phyloP scores from a whole-genome alignment of 2,888 invertebrate genomes.

The Acanthosepion lycidas region DNA sequence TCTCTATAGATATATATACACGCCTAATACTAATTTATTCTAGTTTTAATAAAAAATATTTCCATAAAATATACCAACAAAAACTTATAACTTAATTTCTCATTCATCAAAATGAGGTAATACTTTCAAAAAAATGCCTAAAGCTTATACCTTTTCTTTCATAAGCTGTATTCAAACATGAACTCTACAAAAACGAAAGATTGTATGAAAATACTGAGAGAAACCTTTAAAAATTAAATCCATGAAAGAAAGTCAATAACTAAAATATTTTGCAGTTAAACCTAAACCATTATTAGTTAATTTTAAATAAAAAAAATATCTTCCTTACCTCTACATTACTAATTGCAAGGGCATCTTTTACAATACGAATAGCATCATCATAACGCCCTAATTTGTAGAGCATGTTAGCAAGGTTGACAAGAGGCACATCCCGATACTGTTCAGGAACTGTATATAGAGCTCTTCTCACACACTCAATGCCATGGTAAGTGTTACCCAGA shows the following conservation, averaged over 20 bases:
- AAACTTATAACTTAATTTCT: no score
- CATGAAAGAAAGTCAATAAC: background rate
- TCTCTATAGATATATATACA: no score
- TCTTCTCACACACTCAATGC: slow-evolving; percentile 82
- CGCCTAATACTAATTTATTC: no score
- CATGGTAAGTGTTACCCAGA: slow-evolving; percentile 81
- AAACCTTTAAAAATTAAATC: no score
- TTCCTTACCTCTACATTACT: slow-evolving; percentile 80
- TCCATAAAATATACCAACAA: no score
- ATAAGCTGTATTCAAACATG: no score
- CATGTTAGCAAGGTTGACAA: slow-evolving; percentile 83
- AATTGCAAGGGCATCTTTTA: slow-evolving; percentile 80
- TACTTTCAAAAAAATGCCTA: no score
- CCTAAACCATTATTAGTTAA: background rate
- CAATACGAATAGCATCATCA: slow-evolving; percentile 80
- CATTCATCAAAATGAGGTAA: no score
- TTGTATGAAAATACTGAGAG: no score
- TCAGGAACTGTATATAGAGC: slow-evolving; percentile 79
- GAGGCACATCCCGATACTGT: slow-evolving; percentile 81
- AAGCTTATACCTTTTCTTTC: no score
- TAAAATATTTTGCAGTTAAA: background rate
- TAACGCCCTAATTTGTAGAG: slow-evolving; percentile 78
- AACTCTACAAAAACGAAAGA: no score
- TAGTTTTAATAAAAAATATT: no score
- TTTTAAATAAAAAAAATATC: background rate